Percentiles rank a stretch among this genome's conserved stretches.
These are phyloP conservation scores for Kuschelorhynchus macadamiae DNA, from an alignment of 2,888 invertebrate species.

Conservation along the genomic window DNA sequence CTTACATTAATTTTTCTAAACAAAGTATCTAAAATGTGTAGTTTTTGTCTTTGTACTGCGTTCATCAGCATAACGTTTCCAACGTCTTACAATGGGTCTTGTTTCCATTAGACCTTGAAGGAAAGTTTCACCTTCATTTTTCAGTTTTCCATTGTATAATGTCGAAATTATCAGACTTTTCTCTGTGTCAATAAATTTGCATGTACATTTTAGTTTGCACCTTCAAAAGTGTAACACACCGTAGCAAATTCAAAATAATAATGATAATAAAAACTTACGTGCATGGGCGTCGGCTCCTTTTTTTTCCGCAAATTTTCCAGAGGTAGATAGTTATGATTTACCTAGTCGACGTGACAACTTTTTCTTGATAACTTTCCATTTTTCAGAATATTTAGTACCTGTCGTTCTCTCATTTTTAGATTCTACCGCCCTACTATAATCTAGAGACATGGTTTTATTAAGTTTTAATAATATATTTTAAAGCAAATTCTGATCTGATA, in stretches of 20 bases:
- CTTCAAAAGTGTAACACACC: not conserved
- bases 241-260: not conserved
- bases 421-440: not conserved
- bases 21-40: no score
- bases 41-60: no score
- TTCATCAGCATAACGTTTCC: not conserved
- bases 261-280: conserved; percentile 7
- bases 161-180: not conserved
- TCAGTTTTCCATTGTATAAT: not conserved
- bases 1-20: no score
- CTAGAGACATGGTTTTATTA: no score
- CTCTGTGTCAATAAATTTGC: conserved; percentile 2
- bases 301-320: not conserved
- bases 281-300: conserved; percentile 5
- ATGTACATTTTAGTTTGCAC: not conserved
- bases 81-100: not conserved
- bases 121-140: conserved; percentile 3
- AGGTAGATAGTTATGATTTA: not conserved
- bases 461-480: no score
- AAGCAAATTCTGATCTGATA: no score
- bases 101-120: conserved; percentile 6
- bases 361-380: conserved; percentile 1
- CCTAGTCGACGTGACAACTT: not conserved
- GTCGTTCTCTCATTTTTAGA: not conserved
- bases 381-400: not conserved